Evolutionary conservation across 2,113 vertebrate genomes (phyloP).

Genomic region (Ivindomyrus marchei): DNA sequence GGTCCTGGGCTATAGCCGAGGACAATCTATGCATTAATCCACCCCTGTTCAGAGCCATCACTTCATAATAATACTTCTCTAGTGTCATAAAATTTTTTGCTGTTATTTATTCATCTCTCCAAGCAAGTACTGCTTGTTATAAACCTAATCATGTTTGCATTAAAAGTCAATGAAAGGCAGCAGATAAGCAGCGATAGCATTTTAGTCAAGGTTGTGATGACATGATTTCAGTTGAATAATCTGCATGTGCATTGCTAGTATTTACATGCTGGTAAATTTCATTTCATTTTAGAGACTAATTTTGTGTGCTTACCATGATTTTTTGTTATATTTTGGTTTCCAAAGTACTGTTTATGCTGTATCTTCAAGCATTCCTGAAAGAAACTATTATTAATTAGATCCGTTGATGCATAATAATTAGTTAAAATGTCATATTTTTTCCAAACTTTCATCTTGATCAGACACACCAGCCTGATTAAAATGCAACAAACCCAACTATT

Average conservation of each 20-base stretch:
- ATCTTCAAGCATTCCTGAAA: not conserved
- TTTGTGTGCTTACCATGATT: not conserved
- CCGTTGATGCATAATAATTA: not conserved
- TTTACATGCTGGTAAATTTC: not conserved
- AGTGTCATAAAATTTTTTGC: not conserved
- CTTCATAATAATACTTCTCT: not conserved
- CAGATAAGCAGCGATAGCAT: not conserved
- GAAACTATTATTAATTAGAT: not conserved
- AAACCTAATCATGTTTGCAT: no score
- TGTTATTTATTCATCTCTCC: no score
- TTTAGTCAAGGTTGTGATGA: not conserved
- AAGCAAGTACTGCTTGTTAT: no score
- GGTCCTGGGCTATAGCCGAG: not conserved
- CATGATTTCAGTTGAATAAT: not conserved
- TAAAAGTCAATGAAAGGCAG: no score
- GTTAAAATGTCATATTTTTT: not conserved
- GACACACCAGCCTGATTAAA: not conserved
- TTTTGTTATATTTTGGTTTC: not conserved
- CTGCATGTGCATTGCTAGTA: not conserved
- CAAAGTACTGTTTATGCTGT: not conserved
- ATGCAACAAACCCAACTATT: not conserved
- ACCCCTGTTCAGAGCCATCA: not conserved
- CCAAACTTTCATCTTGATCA: not conserved
- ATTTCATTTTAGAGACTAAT: not conserved
- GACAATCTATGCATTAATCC: not conserved